Conservation (phyloP, 2,113 vertebrate species). For the Geococcyx californianus region DNA sequence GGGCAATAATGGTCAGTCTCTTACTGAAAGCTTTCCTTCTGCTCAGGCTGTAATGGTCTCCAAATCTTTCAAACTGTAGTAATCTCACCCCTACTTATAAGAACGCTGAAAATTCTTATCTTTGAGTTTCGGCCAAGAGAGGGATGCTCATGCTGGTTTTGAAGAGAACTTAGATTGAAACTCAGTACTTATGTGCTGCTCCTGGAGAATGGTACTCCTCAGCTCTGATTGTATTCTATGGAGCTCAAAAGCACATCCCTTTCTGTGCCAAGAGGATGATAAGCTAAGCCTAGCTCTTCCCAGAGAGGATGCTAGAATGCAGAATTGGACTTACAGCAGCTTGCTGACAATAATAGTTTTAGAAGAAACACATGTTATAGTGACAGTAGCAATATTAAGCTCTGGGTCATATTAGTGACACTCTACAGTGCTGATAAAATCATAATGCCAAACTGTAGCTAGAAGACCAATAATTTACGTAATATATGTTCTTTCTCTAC, state of each 20-base stretch:
- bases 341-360: constrained; percentile 4
- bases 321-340: constrained; percentile 15
- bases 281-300: constrained; percentile 45
- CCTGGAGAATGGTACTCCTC: background rate
- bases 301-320: constrained; percentile 17
- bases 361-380: constrained; percentile 42
- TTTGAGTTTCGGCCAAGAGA: background rate
- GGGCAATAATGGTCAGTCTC: background rate
- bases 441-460: background rate
- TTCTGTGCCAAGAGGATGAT: constrained; percentile 18
- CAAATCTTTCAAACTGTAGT: background rate
- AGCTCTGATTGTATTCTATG: constrained; percentile 6
- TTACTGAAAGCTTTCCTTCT: background rate
- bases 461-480: background rate
- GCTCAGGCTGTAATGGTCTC: background rate
- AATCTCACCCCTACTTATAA: background rate
- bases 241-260: constrained; percentile 35
- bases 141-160: background rate
- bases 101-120: background rate
- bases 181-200: background rate
- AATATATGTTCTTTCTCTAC: background rate
- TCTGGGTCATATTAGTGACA: constrained; percentile 36
- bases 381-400: constrained; percentile 48
- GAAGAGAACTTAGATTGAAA: constrained; percentile 29
- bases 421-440: constrained; percentile 29